Evolutionary conservation across 2,113 vertebrate genomes (phyloP), one percentile per base, ranked within the genome.

Genomic region (Nanorana parkeri): DNA sequence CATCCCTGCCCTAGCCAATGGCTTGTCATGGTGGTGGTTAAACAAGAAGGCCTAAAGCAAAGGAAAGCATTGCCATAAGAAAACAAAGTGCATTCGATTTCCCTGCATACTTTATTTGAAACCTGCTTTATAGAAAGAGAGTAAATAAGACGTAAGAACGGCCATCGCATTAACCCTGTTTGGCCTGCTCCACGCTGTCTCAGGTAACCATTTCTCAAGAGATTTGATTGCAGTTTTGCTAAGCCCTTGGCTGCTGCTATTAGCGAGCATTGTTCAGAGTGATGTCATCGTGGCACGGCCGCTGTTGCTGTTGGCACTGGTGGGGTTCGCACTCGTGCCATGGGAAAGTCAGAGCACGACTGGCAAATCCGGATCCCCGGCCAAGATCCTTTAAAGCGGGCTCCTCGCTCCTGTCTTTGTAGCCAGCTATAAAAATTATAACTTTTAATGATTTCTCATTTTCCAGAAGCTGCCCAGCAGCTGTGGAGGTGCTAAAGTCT

Each of bases 261-360:
- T 26, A 58, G 54, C 54, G 15, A 5, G 26, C 28, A 56, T 74
- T 74, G 71, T 74, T 58, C 71, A 36, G 26, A 13, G 20, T 74
- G 71, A 74, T 74, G 71, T 74, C 52, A 74, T 58, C 28, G 23
- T 74, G 71, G 54, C 54, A 58, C 54, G 29, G 56, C n/a, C 7
- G 16, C 23, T 72, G 52, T 72, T 74, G 26, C 54, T 58, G 71
- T 74, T 74, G 71, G 71, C 71, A 74, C 52, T 36, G 4, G 1
- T 3, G 28, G 4, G 19, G 29, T 74, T 55, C 28, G 15, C 13
- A 17, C 71, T 74, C 56, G 24, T 74, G 28, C 26, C 24, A 55
- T 74, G 71, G 28, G 71, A 74, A 74, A 74, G 26, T 29, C 13
- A 58, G n/a, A 11, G 71, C 17, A 58, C 29, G 71, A 32, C 24